A percentile compares a stretch with the other conserved stretches of the same genome.
These are phyloP conservation scores for Pristionchus maxplancki DNA, from an alignment of 2,888 invertebrate genomes.

Conservation along the genomic window DNA sequence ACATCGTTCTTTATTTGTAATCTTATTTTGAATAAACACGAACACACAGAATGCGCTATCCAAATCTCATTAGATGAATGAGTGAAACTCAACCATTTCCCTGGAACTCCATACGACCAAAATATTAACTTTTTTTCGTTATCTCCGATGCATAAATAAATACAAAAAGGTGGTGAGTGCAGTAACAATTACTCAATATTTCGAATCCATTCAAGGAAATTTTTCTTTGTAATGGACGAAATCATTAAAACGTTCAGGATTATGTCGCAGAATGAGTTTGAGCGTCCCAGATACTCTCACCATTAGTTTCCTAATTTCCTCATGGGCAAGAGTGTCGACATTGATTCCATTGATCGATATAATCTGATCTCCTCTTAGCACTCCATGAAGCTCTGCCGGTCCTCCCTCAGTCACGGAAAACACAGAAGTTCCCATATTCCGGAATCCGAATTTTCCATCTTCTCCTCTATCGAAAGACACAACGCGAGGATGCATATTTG, in stretches of 20 bases:
- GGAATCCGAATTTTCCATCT: not conserved
- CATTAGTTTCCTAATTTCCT: not conserved
- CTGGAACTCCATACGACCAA: too few relatives aligned
- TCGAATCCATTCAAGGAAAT: too few relatives aligned
- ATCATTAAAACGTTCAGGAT: not conserved
- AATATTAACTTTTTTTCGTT: too few relatives aligned
- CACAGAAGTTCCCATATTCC: not conserved
- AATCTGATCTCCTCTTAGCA: not conserved
- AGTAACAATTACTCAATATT: not conserved
- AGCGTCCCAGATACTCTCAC: not conserved
- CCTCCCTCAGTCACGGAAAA: not conserved
- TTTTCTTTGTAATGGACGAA: not conserved
- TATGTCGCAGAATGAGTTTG: not conserved
- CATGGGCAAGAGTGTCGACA: not conserved
- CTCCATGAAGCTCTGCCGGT: not conserved
- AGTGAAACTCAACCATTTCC: too few relatives aligned
- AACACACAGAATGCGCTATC: too few relatives aligned
- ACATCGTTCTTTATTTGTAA: too few relatives aligned
- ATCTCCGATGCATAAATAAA: too few relatives aligned
- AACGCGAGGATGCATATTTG: not conserved
- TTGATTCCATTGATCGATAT: not conserved
- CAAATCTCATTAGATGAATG: too few relatives aligned
- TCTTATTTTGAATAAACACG: too few relatives aligned
- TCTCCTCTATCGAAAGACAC: not conserved
- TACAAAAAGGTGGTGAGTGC: too few relatives aligned